phyloP scores from a whole-genome alignment of 1,140 invertebrate genomes.

The Macrocentrus cingulum region DNA sequence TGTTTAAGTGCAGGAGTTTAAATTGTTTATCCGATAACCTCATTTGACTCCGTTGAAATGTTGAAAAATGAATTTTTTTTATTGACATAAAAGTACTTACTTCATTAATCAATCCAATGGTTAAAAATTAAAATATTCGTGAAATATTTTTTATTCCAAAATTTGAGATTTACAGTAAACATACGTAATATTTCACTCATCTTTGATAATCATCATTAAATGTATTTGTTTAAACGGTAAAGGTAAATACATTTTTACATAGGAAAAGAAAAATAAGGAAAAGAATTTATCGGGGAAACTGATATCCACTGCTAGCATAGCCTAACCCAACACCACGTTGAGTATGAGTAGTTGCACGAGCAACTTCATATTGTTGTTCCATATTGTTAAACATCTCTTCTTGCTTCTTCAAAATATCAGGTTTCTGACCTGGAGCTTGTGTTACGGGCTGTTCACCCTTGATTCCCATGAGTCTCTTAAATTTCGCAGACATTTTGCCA shows the following conservation, averaged over 20 bases:
- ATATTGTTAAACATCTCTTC: constrained; percentile 89
- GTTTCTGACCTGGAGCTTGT: constrained; percentile 48
- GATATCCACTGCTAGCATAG: constrained; percentile 62
- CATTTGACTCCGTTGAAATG: no score
- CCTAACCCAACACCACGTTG: constrained; percentile 90
- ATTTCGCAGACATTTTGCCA: constrained; percentile 90
- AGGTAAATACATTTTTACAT: not conserved
- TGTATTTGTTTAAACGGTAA: not conserved
- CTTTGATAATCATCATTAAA: not conserved
- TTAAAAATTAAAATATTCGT: no score
- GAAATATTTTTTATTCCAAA: not conserved
- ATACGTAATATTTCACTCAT: not conserved
- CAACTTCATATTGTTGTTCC: constrained; percentile 94
- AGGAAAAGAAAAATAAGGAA: not conserved
- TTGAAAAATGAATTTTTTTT: no score
- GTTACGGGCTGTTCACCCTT: constrained; percentile 63
- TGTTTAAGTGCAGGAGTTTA: no score
- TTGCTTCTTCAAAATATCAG: constrained; percentile 76
- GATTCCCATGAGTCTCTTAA: constrained; percentile 94
- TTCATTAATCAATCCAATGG: no score
- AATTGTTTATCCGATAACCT: no score
- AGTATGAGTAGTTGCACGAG: constrained; percentile 89
- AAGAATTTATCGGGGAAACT: constrained; percentile 53
- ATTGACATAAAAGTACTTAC: no score
- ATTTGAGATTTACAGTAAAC: constrained; percentile 1